A percentile compares a stretch with the other conserved stretches of the same genome.
These are phyloP conservation scores for Nerophis lumbriciformis DNA, from an alignment of 2,113 vertebrate species.

Conservation along the genomic window DNA sequence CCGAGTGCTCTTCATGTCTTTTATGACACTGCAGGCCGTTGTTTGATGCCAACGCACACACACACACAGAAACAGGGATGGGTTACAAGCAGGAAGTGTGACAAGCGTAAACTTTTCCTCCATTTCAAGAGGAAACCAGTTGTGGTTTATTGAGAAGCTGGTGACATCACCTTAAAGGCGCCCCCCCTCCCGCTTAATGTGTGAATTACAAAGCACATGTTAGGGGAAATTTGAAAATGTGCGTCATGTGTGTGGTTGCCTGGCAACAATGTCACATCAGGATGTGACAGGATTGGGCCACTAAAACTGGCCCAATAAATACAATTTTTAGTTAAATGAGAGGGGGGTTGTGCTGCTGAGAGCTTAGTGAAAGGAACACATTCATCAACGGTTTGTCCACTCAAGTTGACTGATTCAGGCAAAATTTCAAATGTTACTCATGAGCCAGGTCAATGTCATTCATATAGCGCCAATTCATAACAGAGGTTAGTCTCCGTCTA, in stretches of 20 bases:
- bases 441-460: neutral
- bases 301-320: slow-evolving; percentile 13
- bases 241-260: neutral
- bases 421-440: neutral
- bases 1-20: slow-evolving; percentile 15
- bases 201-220: slow-evolving; percentile 2
- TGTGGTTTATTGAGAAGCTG: neutral
- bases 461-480: too few relatives aligned
- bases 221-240: neutral
- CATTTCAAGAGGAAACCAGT: neutral
- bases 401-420: neutral
- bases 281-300: neutral
- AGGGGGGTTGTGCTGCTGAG: neutral
- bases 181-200: neutral
- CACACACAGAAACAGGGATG: neutral
- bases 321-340: neutral
- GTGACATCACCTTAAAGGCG: slow-evolving; percentile 48
- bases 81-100: neutral
- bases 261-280: neutral
- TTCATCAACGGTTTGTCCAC: slow-evolving; percentile 11
- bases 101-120: slow-evolving; percentile 6
- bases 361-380: slow-evolving; percentile 28
- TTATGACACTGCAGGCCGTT: slow-evolving; percentile 5
- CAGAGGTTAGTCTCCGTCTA: too few relatives aligned
- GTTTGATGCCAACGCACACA: slow-evolving; percentile 8